Conservation (phyloP, 2,888 invertebrate genomes). For the Macrophya alboannulata region DNA sequence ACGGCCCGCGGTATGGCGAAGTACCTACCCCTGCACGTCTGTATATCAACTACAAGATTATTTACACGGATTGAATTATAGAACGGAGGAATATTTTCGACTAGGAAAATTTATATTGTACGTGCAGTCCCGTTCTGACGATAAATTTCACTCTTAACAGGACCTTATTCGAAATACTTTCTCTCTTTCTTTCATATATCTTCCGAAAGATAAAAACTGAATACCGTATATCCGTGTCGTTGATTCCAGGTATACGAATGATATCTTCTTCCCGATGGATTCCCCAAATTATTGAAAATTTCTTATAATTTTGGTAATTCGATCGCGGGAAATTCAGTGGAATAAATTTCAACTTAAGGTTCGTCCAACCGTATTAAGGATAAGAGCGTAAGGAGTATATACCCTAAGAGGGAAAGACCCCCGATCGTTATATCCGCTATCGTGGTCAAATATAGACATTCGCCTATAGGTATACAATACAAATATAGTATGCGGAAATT, state of each 20-base stretch:
- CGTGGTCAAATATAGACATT: constrained; percentile 25
- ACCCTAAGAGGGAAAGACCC: not conserved
- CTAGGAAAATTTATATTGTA: constrained; percentile 10
- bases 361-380: constrained; percentile 20
- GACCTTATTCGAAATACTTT: not conserved
- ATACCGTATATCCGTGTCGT: not conserved
- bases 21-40: constrained; percentile 35
- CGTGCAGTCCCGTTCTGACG: not conserved
- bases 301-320: not conserved
- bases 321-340: not conserved
- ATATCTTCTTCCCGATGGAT: not conserved
- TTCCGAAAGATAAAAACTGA: not conserved
- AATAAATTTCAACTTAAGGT: not conserved
- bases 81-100: not conserved
- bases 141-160: not conserved
- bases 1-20: constrained; percentile 25
- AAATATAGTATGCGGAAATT: not conserved
- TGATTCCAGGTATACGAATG: not conserved
- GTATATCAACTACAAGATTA: constrained; percentile 47
- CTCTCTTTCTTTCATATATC: not conserved
- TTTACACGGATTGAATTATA: constrained; percentile 46
- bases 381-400: not conserved
- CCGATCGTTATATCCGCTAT: constrained; percentile 12
- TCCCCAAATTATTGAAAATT: not conserved
- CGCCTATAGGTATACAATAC: not conserved